Evolutionary conservation across 1,140 invertebrate species (phyloP).

Genomic region (Trichoplusia ni): DNA sequence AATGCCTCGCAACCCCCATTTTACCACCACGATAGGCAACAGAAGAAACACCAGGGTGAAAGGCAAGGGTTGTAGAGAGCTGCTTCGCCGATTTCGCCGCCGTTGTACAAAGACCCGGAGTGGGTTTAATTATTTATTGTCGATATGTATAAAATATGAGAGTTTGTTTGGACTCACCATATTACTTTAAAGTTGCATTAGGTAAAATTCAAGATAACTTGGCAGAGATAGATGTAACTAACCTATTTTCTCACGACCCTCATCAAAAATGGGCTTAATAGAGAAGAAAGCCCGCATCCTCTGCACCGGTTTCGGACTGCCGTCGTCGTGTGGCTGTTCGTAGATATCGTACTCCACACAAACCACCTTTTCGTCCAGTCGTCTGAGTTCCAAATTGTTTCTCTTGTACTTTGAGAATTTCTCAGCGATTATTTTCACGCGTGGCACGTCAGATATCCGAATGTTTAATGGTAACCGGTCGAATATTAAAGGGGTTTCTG

Average conservation of each 20-base stretch:
- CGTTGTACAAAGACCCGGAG: too few relatives aligned
- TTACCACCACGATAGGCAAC: too few relatives aligned
- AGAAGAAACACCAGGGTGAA: too few relatives aligned
- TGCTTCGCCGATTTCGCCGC: too few relatives aligned
- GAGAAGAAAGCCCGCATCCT: slow-evolving; percentile 66
- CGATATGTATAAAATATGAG: too few relatives aligned
- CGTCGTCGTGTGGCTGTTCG: slow-evolving; percentile 9
- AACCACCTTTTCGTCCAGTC: slow-evolving; percentile 64
- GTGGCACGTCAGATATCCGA: slow-evolving; percentile 55
- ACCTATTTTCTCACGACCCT: background rate
- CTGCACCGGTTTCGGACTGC: slow-evolving; percentile 43
- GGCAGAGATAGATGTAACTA: too few relatives aligned
- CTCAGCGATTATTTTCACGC: slow-evolving; percentile 63
- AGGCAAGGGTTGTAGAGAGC: too few relatives aligned
- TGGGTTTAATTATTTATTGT: too few relatives aligned
- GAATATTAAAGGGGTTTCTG: background rate
- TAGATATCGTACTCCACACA: slow-evolving; percentile 70
- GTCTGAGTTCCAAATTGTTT: slow-evolving; percentile 64
- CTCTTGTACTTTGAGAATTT: slow-evolving; percentile 64
- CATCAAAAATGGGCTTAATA: slow-evolving; percentile 42
- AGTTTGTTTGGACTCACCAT: too few relatives aligned
- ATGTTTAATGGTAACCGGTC: slow-evolving; percentile 26
- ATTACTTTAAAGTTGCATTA: too few relatives aligned
- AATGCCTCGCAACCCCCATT: too few relatives aligned
- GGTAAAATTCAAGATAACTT: too few relatives aligned